Percentiles rank a stretch among this genome's conserved stretches.
phyloP scores from a whole-genome alignment of 2,113 vertebrate genomes.

The Prionailurus viverrinus region DNA sequence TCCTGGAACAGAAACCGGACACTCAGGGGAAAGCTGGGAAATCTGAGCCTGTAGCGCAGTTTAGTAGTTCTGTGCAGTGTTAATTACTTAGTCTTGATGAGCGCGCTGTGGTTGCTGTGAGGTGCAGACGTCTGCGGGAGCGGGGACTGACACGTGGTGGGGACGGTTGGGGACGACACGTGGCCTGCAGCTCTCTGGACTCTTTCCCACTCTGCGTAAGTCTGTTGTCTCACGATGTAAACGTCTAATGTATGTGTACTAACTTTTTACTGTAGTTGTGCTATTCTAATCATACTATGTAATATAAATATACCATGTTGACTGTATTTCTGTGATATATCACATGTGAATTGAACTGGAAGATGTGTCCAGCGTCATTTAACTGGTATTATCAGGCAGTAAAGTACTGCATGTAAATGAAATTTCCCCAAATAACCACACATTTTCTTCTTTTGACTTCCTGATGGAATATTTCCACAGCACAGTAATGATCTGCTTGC shows the following conservation, averaged over 20 bases:
- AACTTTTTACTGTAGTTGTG: background rate
- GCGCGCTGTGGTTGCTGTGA: rapidly evolving
- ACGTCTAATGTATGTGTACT: background rate
- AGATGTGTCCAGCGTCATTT: background rate
- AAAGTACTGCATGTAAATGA: background rate
- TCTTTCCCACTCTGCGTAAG: background rate
- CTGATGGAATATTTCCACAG: background rate
- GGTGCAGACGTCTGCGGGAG: rapidly evolving
- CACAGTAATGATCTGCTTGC: background rate
- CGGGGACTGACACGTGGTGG: no score
- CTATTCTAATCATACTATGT: background rate
- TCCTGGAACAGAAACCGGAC: background rate
- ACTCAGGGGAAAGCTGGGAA: background rate
- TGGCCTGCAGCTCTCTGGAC: background rate
- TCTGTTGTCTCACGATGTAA: background rate
- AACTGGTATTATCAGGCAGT: background rate
- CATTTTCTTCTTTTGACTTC: background rate
- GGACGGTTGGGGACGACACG: no score
- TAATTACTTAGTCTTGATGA: background rate
- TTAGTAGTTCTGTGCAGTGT: no score
- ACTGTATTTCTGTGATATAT: background rate
- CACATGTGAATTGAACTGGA: background rate
- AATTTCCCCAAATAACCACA: constrained; percentile 21
- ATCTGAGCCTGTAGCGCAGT: background rate
- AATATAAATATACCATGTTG: background rate